Base-by-base conservation (phyloP, 2,797 vertebrate species). In the Crocidura indochinensis region DNA sequence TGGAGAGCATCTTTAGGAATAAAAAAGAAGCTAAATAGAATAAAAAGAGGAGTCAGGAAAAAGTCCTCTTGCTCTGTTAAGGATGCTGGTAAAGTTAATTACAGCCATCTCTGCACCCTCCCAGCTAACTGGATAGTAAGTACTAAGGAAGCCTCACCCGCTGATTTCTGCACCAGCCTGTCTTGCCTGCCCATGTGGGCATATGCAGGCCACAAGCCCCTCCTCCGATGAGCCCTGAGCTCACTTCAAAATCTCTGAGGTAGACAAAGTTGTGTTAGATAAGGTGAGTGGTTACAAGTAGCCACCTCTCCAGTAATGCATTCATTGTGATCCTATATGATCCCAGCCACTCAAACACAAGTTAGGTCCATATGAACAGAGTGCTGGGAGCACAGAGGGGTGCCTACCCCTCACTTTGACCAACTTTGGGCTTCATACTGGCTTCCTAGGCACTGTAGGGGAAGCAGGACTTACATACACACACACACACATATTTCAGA, bases 1-100 rank as follows among this genome's bases (percentile, higher is more conserved):
- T 90, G 65, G 85, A 85, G 65, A 92, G 71, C 69, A 73, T 84
- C 79, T n/a, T 75, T 26, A 14, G 47, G 75, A n/a, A 69, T 86
- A 91, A 24, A 62, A 64, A 90, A n/a, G 84, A 93, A 91, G 73
- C 91, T 88, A 80, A 83, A 80, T 53, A 72, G 80, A 78, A 74
- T 78, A 84, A 83, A 88, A 91, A 94, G 82, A 76, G 74, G 88
- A 81, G 69, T 90, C 14, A 88, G 69, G 78, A 10, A 95, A 92
- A 95, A 90, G 74, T 92, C 83, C 69, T 91, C 84, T 90, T 75
- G 47, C 84, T 91, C 80, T 90, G 83, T 79, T 87, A 73, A 94
- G 83, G 95, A 96, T 38, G 88, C 96, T 88, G 94, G 91, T 96
- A 90, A 95, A 96, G 94, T 92, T 94, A 95, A 96, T 96, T 95